A percentile compares a stretch with the other conserved stretches of the same genome.
Evolutionary conservation across 2,113 vertebrate species (phyloP).

Genomic region (Mandrillus leucophaeus): DNA sequence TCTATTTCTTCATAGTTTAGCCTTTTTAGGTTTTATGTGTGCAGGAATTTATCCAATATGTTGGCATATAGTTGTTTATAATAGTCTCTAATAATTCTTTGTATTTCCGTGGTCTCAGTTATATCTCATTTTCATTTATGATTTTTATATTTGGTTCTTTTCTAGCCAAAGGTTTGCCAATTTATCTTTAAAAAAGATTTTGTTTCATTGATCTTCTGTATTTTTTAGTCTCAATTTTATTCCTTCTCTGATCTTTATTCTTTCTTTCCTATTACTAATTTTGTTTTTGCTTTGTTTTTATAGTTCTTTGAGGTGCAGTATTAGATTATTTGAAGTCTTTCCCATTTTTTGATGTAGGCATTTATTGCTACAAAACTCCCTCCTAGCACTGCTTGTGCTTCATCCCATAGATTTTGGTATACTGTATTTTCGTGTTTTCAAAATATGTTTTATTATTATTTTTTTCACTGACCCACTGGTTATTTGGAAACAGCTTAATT

Average conservation of each 20-base stretch:
- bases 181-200: not conserved
- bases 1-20: not conserved
- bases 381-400: not conserved
- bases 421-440: not conserved
- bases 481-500: not conserved
- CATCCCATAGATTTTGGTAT: not conserved
- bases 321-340: not conserved
- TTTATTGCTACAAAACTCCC: not conserved
- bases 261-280: not conserved
- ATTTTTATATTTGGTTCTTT: not conserved
- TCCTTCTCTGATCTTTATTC: not conserved
- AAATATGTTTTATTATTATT: not conserved
- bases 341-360: not conserved
- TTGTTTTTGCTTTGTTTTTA: not conserved
- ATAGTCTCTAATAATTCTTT: not conserved
- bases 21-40: not conserved
- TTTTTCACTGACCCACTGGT: not conserved
- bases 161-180: not conserved
- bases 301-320: not conserved
- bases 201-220: not conserved
- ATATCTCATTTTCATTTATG: not conserved
- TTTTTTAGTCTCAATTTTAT: not conserved
- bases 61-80: not conserved
- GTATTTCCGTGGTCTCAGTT: not conserved
- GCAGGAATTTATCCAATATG: not conserved